Evolutionary conservation across 1,140 invertebrate genomes (phyloP).

Genomic region (Polyergus mexicanus): DNA sequence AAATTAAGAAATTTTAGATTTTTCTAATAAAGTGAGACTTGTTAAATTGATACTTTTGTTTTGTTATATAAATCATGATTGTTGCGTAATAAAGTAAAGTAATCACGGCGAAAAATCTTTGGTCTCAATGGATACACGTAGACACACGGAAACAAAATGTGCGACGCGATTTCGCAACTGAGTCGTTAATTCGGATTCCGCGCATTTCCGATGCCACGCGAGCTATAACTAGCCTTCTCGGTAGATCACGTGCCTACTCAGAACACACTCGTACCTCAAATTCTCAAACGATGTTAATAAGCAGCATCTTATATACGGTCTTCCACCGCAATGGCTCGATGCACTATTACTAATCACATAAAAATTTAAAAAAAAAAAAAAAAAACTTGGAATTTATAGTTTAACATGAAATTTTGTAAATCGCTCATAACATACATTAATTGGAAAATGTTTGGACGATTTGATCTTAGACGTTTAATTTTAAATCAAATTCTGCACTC

Average conservation of each 20-base stretch:
- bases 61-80: background rate
- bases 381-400: background rate
- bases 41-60: background rate
- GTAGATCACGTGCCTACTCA: conserved; percentile 38
- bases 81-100: conserved; percentile 6
- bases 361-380: background rate
- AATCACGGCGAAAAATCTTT: conserved; percentile 16
- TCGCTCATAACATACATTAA: background rate
- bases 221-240: conserved; percentile 52
- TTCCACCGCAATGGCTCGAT: background rate
- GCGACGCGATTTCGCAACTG: conserved; percentile 12
- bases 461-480: background rate
- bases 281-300: conserved; percentile 38
- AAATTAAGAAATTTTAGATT: background rate
- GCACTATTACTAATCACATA: background rate
- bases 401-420: background rate
- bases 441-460: background rate
- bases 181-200: conserved; percentile 54
- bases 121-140: background rate
- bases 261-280: background rate
- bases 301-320: background rate
- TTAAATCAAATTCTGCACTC: background rate
- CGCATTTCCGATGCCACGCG: conserved; percentile 12
- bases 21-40: background rate
- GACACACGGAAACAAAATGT: background rate